These are phyloP conservation scores for Morone saxatilis DNA, from an alignment of 2,113 vertebrate genomes.

Conservation along the genomic window DNA sequence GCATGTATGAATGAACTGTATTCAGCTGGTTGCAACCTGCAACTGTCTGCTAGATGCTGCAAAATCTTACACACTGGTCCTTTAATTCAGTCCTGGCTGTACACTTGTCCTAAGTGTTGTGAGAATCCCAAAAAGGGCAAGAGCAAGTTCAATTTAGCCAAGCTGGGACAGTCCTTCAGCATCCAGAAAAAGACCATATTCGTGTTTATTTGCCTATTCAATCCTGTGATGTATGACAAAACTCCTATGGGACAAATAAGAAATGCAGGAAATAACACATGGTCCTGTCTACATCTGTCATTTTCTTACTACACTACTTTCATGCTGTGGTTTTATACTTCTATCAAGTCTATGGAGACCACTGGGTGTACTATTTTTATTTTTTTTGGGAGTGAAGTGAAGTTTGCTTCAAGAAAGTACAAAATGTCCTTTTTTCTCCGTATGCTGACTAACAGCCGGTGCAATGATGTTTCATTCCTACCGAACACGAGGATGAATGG, in stretches of 20 bases:
- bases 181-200: not conserved
- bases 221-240: not conserved
- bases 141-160: not conserved
- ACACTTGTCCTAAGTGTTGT: not conserved
- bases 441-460: conserved; percentile 5
- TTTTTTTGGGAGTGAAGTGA: not conserved
- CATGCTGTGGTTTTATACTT: conserved; percentile 5
- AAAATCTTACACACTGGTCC: no score
- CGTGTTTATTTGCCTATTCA: not conserved
- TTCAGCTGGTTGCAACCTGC: no score
- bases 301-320: not conserved
- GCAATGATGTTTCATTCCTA: conserved; percentile 9
- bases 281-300: not conserved
- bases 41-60: no score
- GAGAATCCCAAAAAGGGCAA: not conserved
- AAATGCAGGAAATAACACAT: not conserved
- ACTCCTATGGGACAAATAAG: not conserved
- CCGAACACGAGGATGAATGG: not conserved
- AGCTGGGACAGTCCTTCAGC: not conserved
- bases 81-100: no score
- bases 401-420: conserved; percentile 31
- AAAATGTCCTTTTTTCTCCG: conserved; percentile 17
- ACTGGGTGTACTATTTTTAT: not conserved
- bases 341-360: conserved; percentile 1
- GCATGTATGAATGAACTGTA: no score